Conservation (phyloP, 2,888 invertebrate species). For the Anodontia alba region DNA sequence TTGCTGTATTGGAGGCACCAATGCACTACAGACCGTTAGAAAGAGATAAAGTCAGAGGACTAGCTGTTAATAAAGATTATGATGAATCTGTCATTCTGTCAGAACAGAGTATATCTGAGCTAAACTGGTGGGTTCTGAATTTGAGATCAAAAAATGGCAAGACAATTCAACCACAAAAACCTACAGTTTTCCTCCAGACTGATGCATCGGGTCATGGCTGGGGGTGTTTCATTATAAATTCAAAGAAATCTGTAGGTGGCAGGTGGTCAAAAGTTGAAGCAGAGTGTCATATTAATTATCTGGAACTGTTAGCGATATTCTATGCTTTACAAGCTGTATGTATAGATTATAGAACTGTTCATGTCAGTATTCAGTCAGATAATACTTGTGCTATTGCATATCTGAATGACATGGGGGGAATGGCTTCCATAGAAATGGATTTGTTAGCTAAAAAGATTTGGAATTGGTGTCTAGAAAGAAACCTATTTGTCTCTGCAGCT, state of each 20-base stretch:
- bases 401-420: slow-evolving; percentile 43
- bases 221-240: slow-evolving; percentile 19
- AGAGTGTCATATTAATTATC: slow-evolving; percentile 22
- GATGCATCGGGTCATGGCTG: slow-evolving; percentile 37
- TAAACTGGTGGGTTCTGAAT: slow-evolving; percentile 26
- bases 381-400: slow-evolving; percentile 43
- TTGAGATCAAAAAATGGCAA: slow-evolving; percentile 37
- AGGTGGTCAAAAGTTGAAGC: slow-evolving; percentile 27
- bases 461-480: slow-evolving; percentile 38
- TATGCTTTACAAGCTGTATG: slow-evolving; percentile 30
- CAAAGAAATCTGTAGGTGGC: slow-evolving; percentile 21
- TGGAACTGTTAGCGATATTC: slow-evolving; percentile 40
- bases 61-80: slow-evolving; percentile 15
- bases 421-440: slow-evolving; percentile 21
- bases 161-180: slow-evolving; percentile 23
- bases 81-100: not conserved
- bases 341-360: not conserved
- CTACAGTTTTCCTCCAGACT: slow-evolving; percentile 27
- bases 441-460: slow-evolving; percentile 30
- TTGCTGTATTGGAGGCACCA: slow-evolving; percentile 37
- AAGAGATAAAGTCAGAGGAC: slow-evolving; percentile 34
- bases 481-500: slow-evolving; percentile 38
- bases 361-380: too few species aligned
- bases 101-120: not conserved
- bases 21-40: slow-evolving; percentile 41